Conservation (phyloP, 1,140 invertebrate species). For the Vanessa tameamea region DNA sequence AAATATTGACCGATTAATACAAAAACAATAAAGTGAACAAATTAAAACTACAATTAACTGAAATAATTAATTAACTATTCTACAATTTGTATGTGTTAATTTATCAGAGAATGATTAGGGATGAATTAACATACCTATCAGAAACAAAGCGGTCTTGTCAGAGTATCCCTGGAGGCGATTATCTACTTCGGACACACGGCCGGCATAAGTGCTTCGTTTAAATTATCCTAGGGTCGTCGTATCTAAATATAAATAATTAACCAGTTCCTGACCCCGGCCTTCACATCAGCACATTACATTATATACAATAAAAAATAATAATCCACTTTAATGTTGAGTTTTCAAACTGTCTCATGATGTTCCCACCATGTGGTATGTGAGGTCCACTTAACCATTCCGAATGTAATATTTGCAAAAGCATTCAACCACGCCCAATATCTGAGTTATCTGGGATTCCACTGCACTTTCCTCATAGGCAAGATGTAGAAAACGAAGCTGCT, state of each 20-base stretch:
- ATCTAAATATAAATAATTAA: not conserved
- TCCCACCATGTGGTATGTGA: too few species aligned
- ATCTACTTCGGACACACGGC: not conserved
- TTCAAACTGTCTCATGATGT: too few species aligned
- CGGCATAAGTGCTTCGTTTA: not conserved
- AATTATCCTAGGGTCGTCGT: not conserved
- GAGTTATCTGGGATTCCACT: too few species aligned
- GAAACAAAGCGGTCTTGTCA: not conserved
- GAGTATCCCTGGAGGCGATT: not conserved
- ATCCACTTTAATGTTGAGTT: too few species aligned
- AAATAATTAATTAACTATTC: not conserved
- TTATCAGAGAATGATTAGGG: conserved; percentile 1
- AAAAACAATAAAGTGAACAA: not conserved
- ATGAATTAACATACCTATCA: not conserved
- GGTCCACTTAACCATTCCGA: too few species aligned
- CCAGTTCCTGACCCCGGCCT: too few species aligned
- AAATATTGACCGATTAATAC: not conserved
- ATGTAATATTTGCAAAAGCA: too few species aligned
- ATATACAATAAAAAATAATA: too few species aligned
- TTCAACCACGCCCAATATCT: too few species aligned
- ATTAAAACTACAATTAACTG: conserved; percentile 1
- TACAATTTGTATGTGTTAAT: not conserved
- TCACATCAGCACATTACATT: too few species aligned
- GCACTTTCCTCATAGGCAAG: too few species aligned
- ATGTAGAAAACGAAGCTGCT: too few species aligned